Evolutionary conservation across 2,888 invertebrate species (phyloP).

Genomic region (Eristalinus sepulchralis): DNA sequence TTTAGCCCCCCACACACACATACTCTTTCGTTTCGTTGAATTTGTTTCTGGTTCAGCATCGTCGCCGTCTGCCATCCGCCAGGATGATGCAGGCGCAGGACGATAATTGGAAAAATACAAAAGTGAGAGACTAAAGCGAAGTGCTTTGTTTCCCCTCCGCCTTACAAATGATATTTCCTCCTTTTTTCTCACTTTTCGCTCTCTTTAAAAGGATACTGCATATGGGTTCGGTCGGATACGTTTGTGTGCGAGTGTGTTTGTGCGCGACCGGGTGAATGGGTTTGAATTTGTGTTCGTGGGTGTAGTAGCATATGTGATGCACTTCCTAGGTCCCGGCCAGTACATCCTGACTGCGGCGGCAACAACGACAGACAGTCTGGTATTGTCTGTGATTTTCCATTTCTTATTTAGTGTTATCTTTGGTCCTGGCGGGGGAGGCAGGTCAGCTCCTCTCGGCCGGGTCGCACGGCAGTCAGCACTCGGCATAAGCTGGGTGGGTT

Average conservation of each 20-base stretch:
- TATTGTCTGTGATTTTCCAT: constrained; percentile 68
- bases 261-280: not conserved
- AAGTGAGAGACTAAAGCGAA: constrained; percentile 68
- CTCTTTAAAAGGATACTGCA: constrained; percentile 19
- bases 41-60: constrained; percentile 57
- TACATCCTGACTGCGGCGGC: constrained; percentile 44
- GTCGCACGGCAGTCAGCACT: not conserved
- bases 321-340: constrained; percentile 40
- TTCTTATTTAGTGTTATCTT: constrained; percentile 71
- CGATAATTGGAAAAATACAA: constrained; percentile 71
- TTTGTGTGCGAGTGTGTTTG: not conserved
- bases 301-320: constrained; percentile 63
- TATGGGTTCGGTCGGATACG: not conserved
- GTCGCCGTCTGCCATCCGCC: constrained; percentile 21
- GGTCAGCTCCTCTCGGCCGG: constrained; percentile 1
- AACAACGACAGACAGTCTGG: constrained; percentile 45
- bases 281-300: constrained; percentile 28
- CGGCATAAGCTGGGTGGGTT: constrained; percentile 12
- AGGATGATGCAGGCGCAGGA: constrained; percentile 62
- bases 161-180: constrained; percentile 55
- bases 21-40: constrained; percentile 32
- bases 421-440: constrained; percentile 30
- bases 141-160: constrained; percentile 64
- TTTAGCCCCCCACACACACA: not conserved
- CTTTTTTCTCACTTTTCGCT: constrained; percentile 6